phyloP scores from a whole-genome alignment of 1,140 invertebrate species.

The Lordiphosa mommai region DNA sequence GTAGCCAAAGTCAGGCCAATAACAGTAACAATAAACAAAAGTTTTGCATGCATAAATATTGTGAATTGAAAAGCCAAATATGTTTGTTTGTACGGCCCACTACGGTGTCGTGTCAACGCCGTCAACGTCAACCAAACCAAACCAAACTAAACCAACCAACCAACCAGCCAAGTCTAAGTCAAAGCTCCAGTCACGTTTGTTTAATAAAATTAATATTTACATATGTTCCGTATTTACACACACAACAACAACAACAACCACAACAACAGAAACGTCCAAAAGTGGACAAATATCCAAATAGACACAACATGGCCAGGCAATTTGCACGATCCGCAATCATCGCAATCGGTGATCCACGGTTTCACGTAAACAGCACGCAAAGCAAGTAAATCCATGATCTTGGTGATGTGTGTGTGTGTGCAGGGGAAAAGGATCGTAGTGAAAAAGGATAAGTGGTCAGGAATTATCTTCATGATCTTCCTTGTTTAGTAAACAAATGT shows the following conservation, averaged over 20 bases:
- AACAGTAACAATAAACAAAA: conserved; percentile 42
- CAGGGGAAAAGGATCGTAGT: no score
- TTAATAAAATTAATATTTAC: conserved; percentile 78
- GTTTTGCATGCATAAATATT: conserved; percentile 48
- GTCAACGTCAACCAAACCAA: conserved; percentile 21
- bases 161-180: not conserved
- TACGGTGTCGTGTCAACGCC: conserved; percentile 47
- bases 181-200: conserved; percentile 63
- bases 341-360: conserved; percentile 20
- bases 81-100: conserved; percentile 36
- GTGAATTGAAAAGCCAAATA: conserved; percentile 56
- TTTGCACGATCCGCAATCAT: conserved; percentile 58
- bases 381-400: conserved; percentile 9
- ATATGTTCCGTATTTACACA: conserved; percentile 72
- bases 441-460: no score
- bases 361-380: conserved; percentile 12
- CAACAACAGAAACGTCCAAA: conserved; percentile 35
- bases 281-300: conserved; percentile 65
- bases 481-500: no score
- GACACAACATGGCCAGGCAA: conserved; percentile 58
- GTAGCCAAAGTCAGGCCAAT: conserved; percentile 11
- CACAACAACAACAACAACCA: conserved; percentile 11
- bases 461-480: no score
- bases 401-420: no score
- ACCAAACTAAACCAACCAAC: conserved; percentile 2